phyloP scores from a whole-genome alignment of 2,797 vertebrate species.

The Hippocampus kuda region DNA sequence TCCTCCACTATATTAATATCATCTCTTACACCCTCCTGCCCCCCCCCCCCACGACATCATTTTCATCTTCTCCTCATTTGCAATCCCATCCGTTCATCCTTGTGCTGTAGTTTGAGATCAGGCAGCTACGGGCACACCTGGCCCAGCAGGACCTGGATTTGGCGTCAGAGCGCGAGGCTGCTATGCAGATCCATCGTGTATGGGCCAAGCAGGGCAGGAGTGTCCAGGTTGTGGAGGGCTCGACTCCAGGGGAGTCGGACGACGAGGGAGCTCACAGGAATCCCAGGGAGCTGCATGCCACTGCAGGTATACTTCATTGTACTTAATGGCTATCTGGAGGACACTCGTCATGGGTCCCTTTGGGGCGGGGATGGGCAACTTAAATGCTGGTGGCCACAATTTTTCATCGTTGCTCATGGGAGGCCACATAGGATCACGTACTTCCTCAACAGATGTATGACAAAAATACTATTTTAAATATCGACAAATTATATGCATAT shows the following conservation, averaged over 20 bases:
- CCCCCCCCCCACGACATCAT: background rate
- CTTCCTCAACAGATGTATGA: too few species aligned
- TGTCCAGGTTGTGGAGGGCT: conserved; percentile 79
- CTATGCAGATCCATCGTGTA: conserved; percentile 80
- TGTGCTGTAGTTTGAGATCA: conserved; percentile 83
- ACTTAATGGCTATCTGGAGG: background rate
- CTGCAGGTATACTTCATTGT: conserved; percentile 63
- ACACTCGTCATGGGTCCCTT: background rate
- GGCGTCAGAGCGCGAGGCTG: conserved; percentile 84
- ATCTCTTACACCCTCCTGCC: background rate
- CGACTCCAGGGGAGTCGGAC: conserved; percentile 73
- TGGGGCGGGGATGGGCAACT: too few species aligned
- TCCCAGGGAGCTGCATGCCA: conserved; percentile 63
- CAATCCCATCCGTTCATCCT: background rate
- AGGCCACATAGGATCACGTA: too few species aligned
- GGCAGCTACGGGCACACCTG: conserved; percentile 91
- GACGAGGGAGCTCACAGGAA: conserved; percentile 71
- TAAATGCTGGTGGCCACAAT: too few species aligned
- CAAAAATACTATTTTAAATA: too few species aligned
- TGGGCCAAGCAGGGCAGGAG: conserved; percentile 80
- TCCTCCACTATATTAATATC: background rate
- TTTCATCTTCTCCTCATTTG: background rate
- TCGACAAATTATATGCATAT: too few species aligned
- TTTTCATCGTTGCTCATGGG: too few species aligned
- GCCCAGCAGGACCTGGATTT: conserved; percentile 95